phyloP scores from a whole-genome alignment of 2,888 invertebrate species.

The Drosophila yooni region DNA sequence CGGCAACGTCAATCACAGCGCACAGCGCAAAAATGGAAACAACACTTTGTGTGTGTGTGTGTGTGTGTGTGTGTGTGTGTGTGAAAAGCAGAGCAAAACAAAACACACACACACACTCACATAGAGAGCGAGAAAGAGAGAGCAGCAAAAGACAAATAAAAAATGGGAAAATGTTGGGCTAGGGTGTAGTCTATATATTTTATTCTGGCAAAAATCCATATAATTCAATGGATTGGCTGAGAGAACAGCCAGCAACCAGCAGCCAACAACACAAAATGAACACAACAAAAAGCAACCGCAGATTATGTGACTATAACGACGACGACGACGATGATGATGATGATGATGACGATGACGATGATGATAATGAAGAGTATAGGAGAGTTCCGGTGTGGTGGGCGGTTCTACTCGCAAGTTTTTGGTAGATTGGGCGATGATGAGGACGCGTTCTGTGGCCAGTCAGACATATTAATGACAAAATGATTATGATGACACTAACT shows the following conservation, averaged over 20 bases:
- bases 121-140: background rate
- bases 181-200: constrained; percentile 57
- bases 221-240: constrained; percentile 74
- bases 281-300: constrained; percentile 70
- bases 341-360: constrained; percentile 8
- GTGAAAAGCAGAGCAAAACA: constrained; percentile 61
- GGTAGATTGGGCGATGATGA: constrained; percentile 25
- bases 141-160: constrained; percentile 38
- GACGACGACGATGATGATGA: background rate
- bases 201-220: constrained; percentile 72
- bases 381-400: background rate
- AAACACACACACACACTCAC: constrained; percentile 33
- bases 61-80: constrained; percentile 28
- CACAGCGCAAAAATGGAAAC: constrained; percentile 55
- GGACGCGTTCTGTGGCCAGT: constrained; percentile 67
- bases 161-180: constrained; percentile 62
- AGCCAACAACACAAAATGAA: constrained; percentile 55
- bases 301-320: constrained; percentile 52
- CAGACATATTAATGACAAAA: constrained; percentile 83
- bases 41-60: constrained; percentile 31
- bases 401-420: background rate
- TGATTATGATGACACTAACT: constrained; percentile 82
- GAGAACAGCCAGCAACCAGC: constrained; percentile 27
- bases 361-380: background rate
- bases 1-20: constrained; percentile 74